These are phyloP conservation scores for Scytalopus superciliaris DNA, from an alignment of 2,113 vertebrate species.

Conservation along the genomic window DNA sequence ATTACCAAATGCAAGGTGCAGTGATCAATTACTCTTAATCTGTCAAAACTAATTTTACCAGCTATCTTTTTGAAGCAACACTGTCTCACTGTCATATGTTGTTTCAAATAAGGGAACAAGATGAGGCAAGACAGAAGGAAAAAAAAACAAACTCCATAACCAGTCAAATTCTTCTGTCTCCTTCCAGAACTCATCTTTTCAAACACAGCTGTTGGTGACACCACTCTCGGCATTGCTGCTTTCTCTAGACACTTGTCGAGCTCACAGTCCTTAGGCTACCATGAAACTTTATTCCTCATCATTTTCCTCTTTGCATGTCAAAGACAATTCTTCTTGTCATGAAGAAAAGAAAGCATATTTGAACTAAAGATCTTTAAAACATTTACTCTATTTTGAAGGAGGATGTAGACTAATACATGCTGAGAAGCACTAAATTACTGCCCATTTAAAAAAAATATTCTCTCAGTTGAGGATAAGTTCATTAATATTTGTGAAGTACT, in stretches of 20 bases:
- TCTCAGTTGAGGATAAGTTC: neutral
- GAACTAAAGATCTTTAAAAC: neutral
- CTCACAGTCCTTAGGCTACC: neutral
- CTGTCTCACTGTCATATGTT: neutral
- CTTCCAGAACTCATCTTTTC: neutral
- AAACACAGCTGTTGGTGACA: neutral
- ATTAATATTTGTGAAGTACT: neutral
- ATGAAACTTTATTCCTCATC: neutral
- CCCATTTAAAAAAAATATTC: neutral
- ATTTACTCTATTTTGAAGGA: neutral
- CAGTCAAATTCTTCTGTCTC: neutral
- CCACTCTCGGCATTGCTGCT: neutral
- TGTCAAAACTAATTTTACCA: slow-evolving; percentile 6
- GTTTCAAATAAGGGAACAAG: neutral
- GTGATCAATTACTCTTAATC: neutral
- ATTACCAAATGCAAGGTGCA: neutral
- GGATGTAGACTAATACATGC: neutral
- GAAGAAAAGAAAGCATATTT: neutral
- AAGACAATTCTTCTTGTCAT: neutral
- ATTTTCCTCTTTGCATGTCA: neutral
- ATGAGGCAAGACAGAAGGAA: neutral
- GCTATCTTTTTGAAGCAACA: neutral
- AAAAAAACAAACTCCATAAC: neutral
- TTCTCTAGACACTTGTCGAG: neutral
- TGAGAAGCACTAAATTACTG: neutral